Conservation (phyloP, 1,140 invertebrate genomes). For the Tenebrio molitor region DNA sequence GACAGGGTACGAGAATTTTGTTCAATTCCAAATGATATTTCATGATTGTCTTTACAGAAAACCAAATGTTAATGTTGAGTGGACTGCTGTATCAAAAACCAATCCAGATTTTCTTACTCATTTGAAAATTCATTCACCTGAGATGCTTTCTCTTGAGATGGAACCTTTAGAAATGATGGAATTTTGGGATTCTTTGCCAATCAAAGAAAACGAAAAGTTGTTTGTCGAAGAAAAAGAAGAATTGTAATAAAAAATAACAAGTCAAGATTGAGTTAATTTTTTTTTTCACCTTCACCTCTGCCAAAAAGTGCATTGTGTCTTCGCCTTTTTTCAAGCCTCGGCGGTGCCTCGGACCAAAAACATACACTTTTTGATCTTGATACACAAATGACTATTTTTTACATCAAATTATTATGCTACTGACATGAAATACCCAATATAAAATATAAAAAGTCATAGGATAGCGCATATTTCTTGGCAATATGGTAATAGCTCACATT, state of each 20-base stretch:
- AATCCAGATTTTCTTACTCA: neutral
- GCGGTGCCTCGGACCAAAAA: too few species aligned
- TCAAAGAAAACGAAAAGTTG: conserved; percentile 47
- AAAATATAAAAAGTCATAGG: too few species aligned
- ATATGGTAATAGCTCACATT: too few species aligned
- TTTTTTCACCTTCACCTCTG: neutral
- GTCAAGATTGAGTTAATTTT: too few species aligned
- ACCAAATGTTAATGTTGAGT: neutral
- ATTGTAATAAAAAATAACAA: neutral
- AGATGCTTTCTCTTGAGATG: neutral
- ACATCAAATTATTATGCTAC: too few species aligned
- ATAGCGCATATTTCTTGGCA: too few species aligned
- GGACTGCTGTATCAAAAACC: conserved; percentile 15
- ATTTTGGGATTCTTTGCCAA: conserved; percentile 42
- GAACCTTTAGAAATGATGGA: conserved; percentile 37
- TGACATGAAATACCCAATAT: too few species aligned
- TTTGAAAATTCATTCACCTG: neutral
- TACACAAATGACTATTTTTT: too few species aligned
- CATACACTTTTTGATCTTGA: too few species aligned
- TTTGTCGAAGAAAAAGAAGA: neutral
- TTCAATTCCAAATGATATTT: neutral
- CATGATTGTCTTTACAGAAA: neutral
- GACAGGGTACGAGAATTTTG: conserved; percentile 29
- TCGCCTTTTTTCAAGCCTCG: too few species aligned
- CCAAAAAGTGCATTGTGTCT: too few species aligned